These are phyloP conservation scores for Vespertilio murinus DNA, from an alignment of 2,797 vertebrate genomes.

Conservation along the genomic window DNA sequence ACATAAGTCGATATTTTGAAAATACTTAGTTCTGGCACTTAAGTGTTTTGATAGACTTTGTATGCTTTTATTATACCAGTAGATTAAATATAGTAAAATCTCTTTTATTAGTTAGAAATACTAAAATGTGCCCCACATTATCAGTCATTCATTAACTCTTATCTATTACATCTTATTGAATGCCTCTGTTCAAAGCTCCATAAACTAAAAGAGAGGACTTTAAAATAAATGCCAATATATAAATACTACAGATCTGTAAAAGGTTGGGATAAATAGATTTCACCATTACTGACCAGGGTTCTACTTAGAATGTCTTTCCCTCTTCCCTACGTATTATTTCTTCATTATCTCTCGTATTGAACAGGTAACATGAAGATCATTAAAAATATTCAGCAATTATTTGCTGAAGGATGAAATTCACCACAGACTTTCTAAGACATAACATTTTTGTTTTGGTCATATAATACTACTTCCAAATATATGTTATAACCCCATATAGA, in stretches of 20 bases:
- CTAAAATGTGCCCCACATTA: not conserved
- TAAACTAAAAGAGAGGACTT: not conserved
- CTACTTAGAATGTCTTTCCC: not conserved
- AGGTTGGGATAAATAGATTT: not conserved
- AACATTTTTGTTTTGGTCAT: conserved; percentile 12
- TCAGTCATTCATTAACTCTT: not conserved
- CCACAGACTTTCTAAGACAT: not conserved
- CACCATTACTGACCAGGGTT: not conserved
- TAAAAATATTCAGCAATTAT: conserved; percentile 6
- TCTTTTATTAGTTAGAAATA: conserved; percentile 45
- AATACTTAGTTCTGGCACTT: not conserved
- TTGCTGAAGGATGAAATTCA: not conserved
- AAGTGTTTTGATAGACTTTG: conserved; percentile 18
- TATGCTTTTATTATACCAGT: conserved; percentile 24
- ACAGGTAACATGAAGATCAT: not conserved
- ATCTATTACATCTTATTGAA: conserved; percentile 20
- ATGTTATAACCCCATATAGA: not conserved
- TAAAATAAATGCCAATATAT: not conserved
- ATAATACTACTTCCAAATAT: conserved; percentile 15
- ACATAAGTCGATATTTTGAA: conserved; percentile 5
- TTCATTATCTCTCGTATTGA: not conserved
- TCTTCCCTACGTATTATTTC: not conserved
- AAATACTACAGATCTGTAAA: conserved; percentile 9
- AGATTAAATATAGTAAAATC: conserved; percentile 42
- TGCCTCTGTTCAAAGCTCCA: not conserved